Evolutionary conservation across 2,797 vertebrate genomes (phyloP).

Genomic region (Epinephelus coioides): DNA sequence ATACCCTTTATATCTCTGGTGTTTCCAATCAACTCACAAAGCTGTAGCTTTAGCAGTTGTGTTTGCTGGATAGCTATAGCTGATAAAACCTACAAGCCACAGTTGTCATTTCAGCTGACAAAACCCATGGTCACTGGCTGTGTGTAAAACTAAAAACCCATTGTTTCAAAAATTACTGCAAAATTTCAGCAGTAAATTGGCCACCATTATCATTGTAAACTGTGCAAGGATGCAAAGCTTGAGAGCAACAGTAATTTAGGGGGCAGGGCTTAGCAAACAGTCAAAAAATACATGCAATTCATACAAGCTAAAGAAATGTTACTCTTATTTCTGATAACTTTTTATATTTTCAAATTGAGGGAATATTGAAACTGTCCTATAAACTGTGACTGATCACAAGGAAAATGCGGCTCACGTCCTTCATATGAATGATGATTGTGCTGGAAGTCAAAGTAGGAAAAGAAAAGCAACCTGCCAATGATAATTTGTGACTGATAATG

Average conservation of each 20-base stretch:
- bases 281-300: neutral
- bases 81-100: neutral
- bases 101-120: neutral
- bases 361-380: neutral
- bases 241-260: too few relatives aligned
- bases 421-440: too few relatives aligned
- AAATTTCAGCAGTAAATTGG: too few relatives aligned
- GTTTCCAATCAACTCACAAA: neutral
- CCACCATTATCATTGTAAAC: too few relatives aligned
- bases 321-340: too few relatives aligned
- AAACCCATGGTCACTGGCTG: neutral
- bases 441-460: neutral
- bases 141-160: neutral
- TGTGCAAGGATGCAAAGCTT: too few relatives aligned
- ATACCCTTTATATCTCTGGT: too few relatives aligned
- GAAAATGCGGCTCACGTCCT: neutral
- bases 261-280: neutral
- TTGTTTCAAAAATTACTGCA: neutral
- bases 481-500: slow-evolving; percentile 3
- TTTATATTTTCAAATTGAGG: neutral
- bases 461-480: neutral
- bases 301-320: neutral
- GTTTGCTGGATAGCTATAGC: too few relatives aligned
- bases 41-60: neutral
- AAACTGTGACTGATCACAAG: neutral